Evolutionary conservation across 2,113 vertebrate species (phyloP), one percentile per base, ranked within the genome.

Genomic region (Trogon melanurus): DNA sequence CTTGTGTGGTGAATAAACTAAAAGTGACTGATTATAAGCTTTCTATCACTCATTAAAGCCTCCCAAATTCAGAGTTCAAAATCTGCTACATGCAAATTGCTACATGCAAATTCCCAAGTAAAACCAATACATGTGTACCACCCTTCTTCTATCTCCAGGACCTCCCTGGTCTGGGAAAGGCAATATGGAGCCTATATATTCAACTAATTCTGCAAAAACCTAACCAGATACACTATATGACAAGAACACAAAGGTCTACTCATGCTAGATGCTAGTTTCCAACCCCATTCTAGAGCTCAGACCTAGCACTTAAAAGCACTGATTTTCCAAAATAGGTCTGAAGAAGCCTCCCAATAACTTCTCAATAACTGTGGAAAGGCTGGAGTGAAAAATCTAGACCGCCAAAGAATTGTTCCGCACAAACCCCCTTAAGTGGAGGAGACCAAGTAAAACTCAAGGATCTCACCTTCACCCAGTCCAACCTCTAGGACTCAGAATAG

Each of bases 1-100:
- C 54, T 69, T 91, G 45, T 61, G 57, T 34, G 54, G 76, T 85
- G 80, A 94, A 92, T 89, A 95, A 96, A 96, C 85, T 47, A 90
- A 87, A 96, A 86, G 65, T 86, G 92, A 96, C 92, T 79, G 65
- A 95, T 84, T 75, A 81, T 11, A 38, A 84, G 76, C 58, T 87
- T 94, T 92, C 79, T 84, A 50, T 78, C 53, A 62, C 91, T 93
- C 84, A 92, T 69, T 91, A 92, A 91, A 93, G 66, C 11, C 44
- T 53, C 62, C 38, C 48, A 74, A 67, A 76, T 83, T 86, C 79
- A 48, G 32, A 67, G 48, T 88, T 93, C 34, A 86, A 60, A 84
- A 94, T 69, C 57, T 60, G 75, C 32, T 67, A 25, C 41, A 41
- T 41, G 41, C 41, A 41, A 41, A 41, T 57, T 64, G 75, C 32